phyloP scores from a whole-genome alignment of 2,797 vertebrate species.

The Phataginus tetradactyla region DNA sequence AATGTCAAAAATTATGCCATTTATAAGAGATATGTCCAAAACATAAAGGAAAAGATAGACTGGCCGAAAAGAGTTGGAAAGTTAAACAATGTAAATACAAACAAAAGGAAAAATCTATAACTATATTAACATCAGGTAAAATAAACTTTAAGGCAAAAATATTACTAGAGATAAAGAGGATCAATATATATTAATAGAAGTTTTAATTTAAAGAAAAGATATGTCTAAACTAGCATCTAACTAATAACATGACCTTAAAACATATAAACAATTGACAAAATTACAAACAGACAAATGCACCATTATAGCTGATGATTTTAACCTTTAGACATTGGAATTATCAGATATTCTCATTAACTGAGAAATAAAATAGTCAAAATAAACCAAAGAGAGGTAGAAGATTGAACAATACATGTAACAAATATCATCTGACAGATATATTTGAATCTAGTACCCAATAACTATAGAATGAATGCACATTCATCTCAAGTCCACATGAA shows the following conservation, averaged over 20 bases:
- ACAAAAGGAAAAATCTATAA: background rate
- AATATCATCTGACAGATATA: background rate
- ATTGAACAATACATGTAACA: background rate
- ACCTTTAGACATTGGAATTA: background rate
- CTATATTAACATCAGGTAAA: background rate
- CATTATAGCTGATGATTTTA: background rate
- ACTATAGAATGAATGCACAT: background rate
- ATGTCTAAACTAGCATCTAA: background rate
- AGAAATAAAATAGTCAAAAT: background rate
- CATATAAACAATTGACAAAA: background rate
- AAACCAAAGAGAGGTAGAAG: background rate
- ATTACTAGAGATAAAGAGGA: background rate
- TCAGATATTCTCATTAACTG: background rate
- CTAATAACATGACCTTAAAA: background rate
- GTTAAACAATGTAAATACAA: background rate
- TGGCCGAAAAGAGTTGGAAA: background rate
- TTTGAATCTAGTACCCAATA: background rate
- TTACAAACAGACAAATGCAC: background rate
- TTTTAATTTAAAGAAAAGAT: background rate
- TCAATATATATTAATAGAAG: background rate
- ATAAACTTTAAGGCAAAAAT: background rate
- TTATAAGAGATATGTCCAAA: background rate
- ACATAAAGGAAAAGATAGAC: background rate
- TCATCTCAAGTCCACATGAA: constrained; percentile 12
- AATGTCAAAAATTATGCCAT: background rate